phyloP scores from a whole-genome alignment of 2,113 vertebrate genomes.

The Pandion haliaetus region DNA sequence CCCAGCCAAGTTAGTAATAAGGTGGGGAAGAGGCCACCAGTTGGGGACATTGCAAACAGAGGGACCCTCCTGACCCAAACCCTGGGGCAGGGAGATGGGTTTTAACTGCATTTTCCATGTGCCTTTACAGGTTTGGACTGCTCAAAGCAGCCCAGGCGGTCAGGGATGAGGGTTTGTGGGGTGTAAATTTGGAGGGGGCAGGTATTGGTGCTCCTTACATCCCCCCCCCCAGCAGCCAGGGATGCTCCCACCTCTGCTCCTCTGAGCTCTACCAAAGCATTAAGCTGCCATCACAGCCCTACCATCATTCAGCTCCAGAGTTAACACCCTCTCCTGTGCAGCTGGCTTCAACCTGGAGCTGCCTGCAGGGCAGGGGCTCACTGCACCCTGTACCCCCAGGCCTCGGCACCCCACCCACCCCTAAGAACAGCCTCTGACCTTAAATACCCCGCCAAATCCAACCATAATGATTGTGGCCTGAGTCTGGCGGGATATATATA shows the following conservation, averaged over 20 bases:
- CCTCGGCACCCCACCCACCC: neutral
- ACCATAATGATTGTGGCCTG: neutral
- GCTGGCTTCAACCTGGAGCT: neutral
- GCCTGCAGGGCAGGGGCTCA: neutral
- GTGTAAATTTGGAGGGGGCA: neutral
- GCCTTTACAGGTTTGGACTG: neutral
- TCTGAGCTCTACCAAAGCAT: neutral
- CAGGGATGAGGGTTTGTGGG: neutral
- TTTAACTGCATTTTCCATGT: neutral
- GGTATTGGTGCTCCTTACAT: neutral
- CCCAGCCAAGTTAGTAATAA: accelerated
- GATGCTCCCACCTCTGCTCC: neutral
- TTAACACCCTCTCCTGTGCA: neutral
- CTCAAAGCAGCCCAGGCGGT: neutral
- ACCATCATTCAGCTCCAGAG: neutral
- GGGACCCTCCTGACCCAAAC: accelerated
- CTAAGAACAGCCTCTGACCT: neutral
- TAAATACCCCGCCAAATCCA: neutral
- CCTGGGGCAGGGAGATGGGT: accelerated
- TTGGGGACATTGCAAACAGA: neutral
- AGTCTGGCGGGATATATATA: conserved; percentile 5
- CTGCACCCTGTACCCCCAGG: neutral
- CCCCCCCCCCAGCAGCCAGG: neutral
- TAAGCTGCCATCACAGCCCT: neutral
- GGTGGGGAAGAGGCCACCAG: neutral